Evolutionary conservation across 2,797 vertebrate genomes (phyloP), one percentile per base, ranked within the genome.

Genomic region (Semaprochilodus insignis): DNA sequence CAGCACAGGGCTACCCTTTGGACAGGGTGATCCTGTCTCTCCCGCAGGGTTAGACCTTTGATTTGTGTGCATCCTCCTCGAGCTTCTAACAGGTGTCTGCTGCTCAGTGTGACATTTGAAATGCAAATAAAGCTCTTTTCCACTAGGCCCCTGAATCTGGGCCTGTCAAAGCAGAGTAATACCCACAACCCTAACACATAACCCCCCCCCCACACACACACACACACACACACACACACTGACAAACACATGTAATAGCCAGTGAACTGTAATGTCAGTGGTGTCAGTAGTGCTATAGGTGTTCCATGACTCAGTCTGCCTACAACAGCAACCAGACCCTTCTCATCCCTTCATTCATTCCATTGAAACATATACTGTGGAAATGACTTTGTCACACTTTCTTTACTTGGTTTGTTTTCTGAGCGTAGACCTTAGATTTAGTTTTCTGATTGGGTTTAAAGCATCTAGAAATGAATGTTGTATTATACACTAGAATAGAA

Each of bases 71-170:
- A 87, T 88, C 82, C 77, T 87, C 83, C 82, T 86, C 83, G 78
- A 80, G 87, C 86, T 80, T 88, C 81, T 85, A 90, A 88, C 90
- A 91, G 90, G 88, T 89, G 88, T 91, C 88, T 87, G 84, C 83
- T 85, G 83, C 78, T 76, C 85, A 78, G 82, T 25, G 75, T 90
- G 88, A 90, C 90, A 89, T 91, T 91, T 91, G 82, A 90, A 90
- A 91, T 91, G 88, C 90, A 91, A 91, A 91, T 90, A 84, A 44
- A 89, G 90, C 88, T 90, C 88, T 91, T 89, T 91, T 88, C 88
- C 83, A 86, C 75, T 63, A 83, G 85, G 83, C 85, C 78, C 67
- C 83, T 51, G 78, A 85, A 82, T 80, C 86, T 79, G 82, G 74
- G 72, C 77, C 86, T 89, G 88, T 90, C 87, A 88, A 74, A 84